A percentile compares a stretch with the other conserved stretches of the same genome.
Conservation (phyloP, 2,113 vertebrate species). For the Prinia subflava region DNA sequence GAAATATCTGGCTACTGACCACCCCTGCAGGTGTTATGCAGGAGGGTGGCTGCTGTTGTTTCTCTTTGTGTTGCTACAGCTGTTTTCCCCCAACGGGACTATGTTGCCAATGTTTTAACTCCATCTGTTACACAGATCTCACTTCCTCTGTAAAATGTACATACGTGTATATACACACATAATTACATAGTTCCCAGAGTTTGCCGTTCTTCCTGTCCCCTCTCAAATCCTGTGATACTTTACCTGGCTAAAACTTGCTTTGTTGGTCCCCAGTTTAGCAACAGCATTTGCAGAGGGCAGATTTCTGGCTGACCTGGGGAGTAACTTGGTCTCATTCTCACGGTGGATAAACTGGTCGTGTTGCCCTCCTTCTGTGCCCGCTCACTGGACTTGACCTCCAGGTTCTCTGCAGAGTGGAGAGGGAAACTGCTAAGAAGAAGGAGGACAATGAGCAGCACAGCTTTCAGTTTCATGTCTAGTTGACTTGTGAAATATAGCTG, state of each 20-base stretch:
- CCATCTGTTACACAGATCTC: neutral
- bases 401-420: neutral
- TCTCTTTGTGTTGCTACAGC: conserved; percentile 12
- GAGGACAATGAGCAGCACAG: neutral
- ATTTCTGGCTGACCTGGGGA: neutral
- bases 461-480: neutral
- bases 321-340: neutral
- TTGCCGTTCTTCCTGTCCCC: neutral
- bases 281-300: neutral
- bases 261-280: neutral
- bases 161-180: rapidly evolving
- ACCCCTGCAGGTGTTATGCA: neutral
- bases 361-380: rapidly evolving
- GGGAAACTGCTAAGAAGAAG: neutral
- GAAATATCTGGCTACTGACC: neutral
- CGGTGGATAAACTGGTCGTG: rapidly evolving
- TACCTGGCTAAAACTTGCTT: neutral
- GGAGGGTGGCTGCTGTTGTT: neutral
- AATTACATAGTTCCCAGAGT: neutral
- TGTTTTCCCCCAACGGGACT: neutral
- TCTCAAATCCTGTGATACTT: neutral
- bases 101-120: neutral
- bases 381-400: rapidly evolving
- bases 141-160: neutral
- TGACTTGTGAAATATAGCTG: neutral